Base-by-base conservation (phyloP, 2,797 vertebrate species). In the Protosalanx chinensis region DNA sequence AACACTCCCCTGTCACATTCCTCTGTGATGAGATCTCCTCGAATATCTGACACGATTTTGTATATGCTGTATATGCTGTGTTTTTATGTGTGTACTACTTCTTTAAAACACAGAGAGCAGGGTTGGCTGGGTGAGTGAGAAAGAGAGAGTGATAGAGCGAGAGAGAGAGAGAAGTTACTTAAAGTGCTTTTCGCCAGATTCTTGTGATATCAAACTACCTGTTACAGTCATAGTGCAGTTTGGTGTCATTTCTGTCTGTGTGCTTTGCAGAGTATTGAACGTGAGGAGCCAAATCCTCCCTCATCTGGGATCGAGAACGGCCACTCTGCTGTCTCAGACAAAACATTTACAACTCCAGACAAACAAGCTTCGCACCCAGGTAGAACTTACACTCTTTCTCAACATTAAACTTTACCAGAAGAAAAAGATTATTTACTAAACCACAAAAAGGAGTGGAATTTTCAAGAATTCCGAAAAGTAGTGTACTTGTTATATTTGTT, bases 241-340 rank as follows among this genome's bases (percentile, higher is more conserved):
- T 46, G 60, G 23, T 51, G 15, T 56, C 72, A 3, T 23, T 67
- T 65, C 35, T 41, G 63, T 65, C 10, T 46, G 35, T 61, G n/a
- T 71, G 60, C 60, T 3, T 29, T 35, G 33, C 58, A 77, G 76
- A 77, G 76, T 41, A 58, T 71, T 60, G 76, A 77, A 5, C 64
- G 64, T 16, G 76, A 77, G 58, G 76, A 74, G 27, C 76, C 76
- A 12, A n/a, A 64, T 27, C 68, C 63, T 32, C 20, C 4, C 4
- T 37, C 68, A 3, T 23, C 63, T 15, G 20, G 88, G 56, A 2
- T 92, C 10, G 92, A 93, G 86, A 94, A 94, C 8, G 93, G 93
- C 46, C 90, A 91, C 77, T 89, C 86, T 64, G 72, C 72, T 2
- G 77, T 80, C 5, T 60, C 89, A 85, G 92, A 92, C 93, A 89